Evolutionary conservation across 2,113 vertebrate genomes (phyloP).

Genomic region (Ondatra zibethicus): DNA sequence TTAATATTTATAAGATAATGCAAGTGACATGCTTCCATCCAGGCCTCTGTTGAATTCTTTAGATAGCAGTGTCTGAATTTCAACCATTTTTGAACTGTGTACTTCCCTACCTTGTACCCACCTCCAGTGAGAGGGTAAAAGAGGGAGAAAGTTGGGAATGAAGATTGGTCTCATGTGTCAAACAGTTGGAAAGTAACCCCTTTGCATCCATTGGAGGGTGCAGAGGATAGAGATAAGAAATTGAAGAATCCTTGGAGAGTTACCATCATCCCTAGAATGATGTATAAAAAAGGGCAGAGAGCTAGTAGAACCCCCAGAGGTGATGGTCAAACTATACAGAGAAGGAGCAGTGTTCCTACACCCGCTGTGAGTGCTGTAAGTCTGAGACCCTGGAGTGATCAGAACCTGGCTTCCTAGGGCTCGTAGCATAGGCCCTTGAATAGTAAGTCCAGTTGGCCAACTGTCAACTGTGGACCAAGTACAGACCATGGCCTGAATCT

Average conservation of each 20-base stretch:
- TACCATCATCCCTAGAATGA: neutral
- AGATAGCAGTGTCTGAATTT: neutral
- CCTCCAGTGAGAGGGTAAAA: neutral
- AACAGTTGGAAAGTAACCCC: neutral
- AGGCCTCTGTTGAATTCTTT: no score
- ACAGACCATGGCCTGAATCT: neutral
- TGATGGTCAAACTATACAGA: neutral
- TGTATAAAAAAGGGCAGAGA: neutral
- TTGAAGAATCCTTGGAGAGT: neutral
- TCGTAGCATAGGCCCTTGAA: no score
- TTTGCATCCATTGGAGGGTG: neutral
- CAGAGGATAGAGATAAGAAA: neutral
- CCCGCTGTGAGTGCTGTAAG: neutral
- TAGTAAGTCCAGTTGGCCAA: no score
- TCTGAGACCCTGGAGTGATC: neutral
- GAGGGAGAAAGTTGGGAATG: neutral
- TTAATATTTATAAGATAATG: neutral
- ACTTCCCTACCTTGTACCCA: neutral
- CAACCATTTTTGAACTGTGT: neutral
- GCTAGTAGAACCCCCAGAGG: neutral
- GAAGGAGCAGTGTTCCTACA: neutral
- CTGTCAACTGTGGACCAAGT: neutral
- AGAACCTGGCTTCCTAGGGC: neutral
- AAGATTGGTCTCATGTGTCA: neutral
- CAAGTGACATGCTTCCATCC: neutral